Evolutionary conservation across 2,797 vertebrate species (phyloP), one percentile per base, ranked within the genome.

Genomic region (Gymnoscopelus braueri): DNA sequence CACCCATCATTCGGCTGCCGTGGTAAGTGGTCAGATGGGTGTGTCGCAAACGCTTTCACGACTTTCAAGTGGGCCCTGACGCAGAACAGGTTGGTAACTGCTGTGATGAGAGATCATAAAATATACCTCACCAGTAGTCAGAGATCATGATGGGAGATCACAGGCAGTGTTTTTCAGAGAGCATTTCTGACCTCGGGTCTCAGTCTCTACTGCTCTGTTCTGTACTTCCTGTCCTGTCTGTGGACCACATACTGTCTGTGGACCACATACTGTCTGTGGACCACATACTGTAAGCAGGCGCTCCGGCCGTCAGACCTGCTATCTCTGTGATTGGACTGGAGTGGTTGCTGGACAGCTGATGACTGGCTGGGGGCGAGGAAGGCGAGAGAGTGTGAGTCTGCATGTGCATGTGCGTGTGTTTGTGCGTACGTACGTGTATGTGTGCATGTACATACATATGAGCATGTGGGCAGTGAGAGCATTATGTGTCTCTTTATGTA

Each of bases 321-420:
- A 87, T 91, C 85, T 72, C 63, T 57, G 69, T 54, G 76, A 79
- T 67, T 82, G 75, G 63, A 59, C 57, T 54, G 52, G 71, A 69
- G 77, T 84, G 85, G 39, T 78, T 8, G 3, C 68, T 11, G 63
- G 81, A 85, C 53, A 53, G 53, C 73, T 72, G 68, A 65, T 24
- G 75, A 82, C 78, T 29, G 62, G 72, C 70, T 80, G 32, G 14
- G 63, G 84, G 71, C 75, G 83, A 7, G 9, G 39, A 44, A 10
- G 9, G 72, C 80, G 76, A 88, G 35, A 53, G 70, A 75, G n/a
- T 15, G 49, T 12, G 32, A 2, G 54, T 56, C 15, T 56, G 54
- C 19, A 15, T 63, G 23, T 71, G 61, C 57, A 15, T 11, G 14
- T 23, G 62, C 62, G 65, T 32, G 19, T 56, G 52, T 72, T 47